Evolutionary conservation across 2,113 vertebrate species (phyloP).

Genomic region (Hypanus sabinus): DNA sequence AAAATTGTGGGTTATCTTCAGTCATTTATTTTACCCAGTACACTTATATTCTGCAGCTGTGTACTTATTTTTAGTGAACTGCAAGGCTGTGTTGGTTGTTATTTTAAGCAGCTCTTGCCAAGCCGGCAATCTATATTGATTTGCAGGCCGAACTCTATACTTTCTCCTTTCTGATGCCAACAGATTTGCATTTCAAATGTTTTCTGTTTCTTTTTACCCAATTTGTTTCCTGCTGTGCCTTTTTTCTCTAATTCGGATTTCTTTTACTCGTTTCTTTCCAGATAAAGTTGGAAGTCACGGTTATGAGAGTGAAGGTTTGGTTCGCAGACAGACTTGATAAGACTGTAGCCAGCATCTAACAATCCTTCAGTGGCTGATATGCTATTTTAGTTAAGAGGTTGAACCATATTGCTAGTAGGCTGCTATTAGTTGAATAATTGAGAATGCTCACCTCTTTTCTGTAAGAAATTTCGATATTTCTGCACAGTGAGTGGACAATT

Average conservation of each 20-base stretch:
- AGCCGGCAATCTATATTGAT: constrained; percentile 3
- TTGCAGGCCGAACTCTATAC: background rate
- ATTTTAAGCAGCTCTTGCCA: background rate
- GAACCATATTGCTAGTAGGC: background rate
- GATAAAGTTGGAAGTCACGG: background rate
- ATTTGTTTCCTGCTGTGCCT: too few species aligned
- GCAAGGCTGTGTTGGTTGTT: background rate
- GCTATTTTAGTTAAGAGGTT: background rate
- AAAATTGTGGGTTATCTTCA: constrained; percentile 15
- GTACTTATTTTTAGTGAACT: background rate
- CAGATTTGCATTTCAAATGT: background rate
- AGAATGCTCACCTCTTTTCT: background rate
- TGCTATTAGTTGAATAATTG: constrained; percentile 8
- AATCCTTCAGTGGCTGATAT: background rate
- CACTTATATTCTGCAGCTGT: constrained; percentile 10
- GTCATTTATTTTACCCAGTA: constrained; percentile 25
- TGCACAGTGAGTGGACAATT: background rate
- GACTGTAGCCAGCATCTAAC: background rate
- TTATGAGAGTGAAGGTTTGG: background rate
- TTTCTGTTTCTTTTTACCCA: background rate
- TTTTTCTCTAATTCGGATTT: background rate
- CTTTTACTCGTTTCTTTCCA: background rate
- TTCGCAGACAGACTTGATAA: background rate
- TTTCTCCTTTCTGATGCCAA: background rate
- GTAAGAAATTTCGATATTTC: background rate